phyloP scores from a whole-genome alignment of 1,140 invertebrate genomes.

The Sinella curviseta region DNA sequence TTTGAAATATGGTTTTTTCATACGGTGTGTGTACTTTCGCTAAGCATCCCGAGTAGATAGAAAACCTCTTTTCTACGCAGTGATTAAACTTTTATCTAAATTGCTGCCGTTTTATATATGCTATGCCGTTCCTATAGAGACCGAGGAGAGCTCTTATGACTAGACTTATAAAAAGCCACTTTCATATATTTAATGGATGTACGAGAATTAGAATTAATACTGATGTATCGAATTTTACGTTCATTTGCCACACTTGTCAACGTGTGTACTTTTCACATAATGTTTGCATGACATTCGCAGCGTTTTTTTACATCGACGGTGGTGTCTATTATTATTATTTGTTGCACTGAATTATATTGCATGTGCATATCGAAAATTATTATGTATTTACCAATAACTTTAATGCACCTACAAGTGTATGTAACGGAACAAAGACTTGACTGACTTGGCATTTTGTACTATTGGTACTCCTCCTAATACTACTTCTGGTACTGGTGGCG shows the following conservation, averaged over 20 bases:
- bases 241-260: not conserved
- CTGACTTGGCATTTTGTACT: too few relatives aligned
- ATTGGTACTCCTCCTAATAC: too few relatives aligned
- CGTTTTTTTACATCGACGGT: too few relatives aligned
- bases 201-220: not conserved
- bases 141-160: not conserved
- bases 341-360: not conserved
- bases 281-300: too few relatives aligned
- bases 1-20: not conserved
- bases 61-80: not conserved
- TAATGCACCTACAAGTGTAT: not conserved
- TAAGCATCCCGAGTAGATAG: not conserved
- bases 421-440: not conserved
- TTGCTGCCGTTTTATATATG: not conserved
- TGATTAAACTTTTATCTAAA: not conserved
- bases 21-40: not conserved
- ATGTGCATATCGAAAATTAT: not conserved
- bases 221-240: not conserved
- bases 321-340: too few relatives aligned
- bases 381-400: not conserved
- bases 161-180: not conserved
- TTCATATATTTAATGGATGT: not conserved
- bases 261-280: not conserved
- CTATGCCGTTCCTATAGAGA: not conserved
- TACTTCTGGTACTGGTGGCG: not conserved